Evolutionary conservation across 2,888 invertebrate genomes (phyloP), one percentile per base, ranked within the genome.

Genomic region (Hydroisotoma schaefferi): DNA sequence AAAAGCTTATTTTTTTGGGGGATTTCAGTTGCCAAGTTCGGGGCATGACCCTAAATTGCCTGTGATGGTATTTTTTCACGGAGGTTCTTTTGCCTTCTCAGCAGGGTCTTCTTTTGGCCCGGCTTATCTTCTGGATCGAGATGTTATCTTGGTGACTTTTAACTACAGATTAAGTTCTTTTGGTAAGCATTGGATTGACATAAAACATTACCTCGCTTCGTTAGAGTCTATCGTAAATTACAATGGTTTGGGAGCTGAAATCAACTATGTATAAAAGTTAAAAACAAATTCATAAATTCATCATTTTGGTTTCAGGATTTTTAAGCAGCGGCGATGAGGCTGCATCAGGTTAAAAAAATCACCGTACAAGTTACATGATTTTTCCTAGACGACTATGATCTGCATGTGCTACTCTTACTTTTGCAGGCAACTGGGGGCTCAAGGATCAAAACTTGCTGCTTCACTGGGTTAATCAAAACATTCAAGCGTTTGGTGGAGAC

Each of bases 301-400:
- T n/a, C n/a, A n/a, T n/a, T 15, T 6, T 20, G 12, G 23, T 25
- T 51, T 12, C 27, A 64, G 64, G 65, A 8, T 68, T 68, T 49
- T 40, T 68, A 20, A 66, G 62, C 33, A 66, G 66, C n/a, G 68
- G 68, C 4, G 66, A 68, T 47, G 55, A 60, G 8, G 55, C 52
- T 10, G 60, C 62, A 8, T 28, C 60, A 28, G 63, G 63, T 23
- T 57, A n/a, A n/a, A 43, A 27, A 27, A 25, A 40, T 8, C 47
- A 28, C n/a, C 23, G 29, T 55, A n/a, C n/a, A n/a, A n/a, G 10
- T 8, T 27, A 10, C 37, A 18, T 33, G 38, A 8, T 37, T 29
- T 18, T n/a, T n/a, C n/a, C n/a, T n/a, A n/a, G n/a, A n/a, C n/a
- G n/a, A n/a, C n/a, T n/a, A n/a, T n/a, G n/a, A n/a, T n/a, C n/a